Conservation (phyloP, 2,113 vertebrate genomes). For the Channa argus region DNA sequence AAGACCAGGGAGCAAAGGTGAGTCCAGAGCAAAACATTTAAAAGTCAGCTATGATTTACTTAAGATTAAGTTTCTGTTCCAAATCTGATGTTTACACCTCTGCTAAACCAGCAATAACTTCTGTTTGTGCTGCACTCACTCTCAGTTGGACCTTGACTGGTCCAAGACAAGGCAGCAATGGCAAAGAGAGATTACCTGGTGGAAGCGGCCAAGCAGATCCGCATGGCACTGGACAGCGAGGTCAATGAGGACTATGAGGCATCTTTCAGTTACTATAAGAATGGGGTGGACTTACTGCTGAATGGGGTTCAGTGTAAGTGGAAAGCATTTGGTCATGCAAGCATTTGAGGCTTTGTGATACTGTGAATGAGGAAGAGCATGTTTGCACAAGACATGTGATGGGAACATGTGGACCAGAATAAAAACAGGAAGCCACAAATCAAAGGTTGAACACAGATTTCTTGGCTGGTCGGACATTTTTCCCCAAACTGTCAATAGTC, state of each 20-base stretch:
- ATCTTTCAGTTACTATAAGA: conserved; percentile 98
- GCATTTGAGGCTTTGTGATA: background rate
- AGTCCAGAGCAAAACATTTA: background rate
- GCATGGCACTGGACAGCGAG: conserved; percentile 94
- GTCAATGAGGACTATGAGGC: conserved; percentile 97
- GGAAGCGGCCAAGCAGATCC: conserved; percentile 96
- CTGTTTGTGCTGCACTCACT: conserved; percentile 29
- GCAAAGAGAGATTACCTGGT: conserved; percentile 93
- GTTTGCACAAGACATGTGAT: conserved; percentile 55
- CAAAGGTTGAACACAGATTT: conserved; percentile 41
- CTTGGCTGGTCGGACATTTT: background rate
- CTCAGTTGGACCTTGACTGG: conserved; percentile 71
- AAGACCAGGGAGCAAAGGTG: conserved; percentile 64
- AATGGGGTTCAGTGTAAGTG: conserved; percentile 88
- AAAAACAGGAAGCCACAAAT: conserved; percentile 69
- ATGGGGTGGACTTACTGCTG: conserved; percentile 94
- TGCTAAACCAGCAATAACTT: background rate
- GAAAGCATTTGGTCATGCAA: background rate
- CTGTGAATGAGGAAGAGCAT: background rate
- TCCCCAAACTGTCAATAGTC: background rate
- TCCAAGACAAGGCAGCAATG: conserved; percentile 74
- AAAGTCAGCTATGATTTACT: background rate
- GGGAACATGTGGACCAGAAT: conserved; percentile 23
- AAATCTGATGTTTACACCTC: background rate
- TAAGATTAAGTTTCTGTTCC: conserved; percentile 40